These are phyloP conservation scores for Pantelozetes paolii DNA, from an alignment of 2,888 invertebrate genomes.

Conservation along the genomic window DNA sequence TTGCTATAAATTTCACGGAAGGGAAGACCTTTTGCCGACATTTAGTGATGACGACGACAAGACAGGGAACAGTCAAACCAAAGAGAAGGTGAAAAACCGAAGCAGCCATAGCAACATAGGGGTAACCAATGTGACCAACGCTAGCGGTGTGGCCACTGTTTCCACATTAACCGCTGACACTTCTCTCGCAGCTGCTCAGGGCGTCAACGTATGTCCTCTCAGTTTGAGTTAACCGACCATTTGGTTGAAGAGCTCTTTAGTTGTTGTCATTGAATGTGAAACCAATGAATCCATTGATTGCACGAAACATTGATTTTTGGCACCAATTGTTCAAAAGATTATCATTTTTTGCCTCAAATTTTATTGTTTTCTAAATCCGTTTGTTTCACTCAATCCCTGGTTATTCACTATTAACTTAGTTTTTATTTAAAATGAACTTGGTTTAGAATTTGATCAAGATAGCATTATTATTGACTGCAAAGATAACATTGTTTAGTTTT, in stretches of 20 bases:
- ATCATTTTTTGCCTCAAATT: too few relatives aligned
- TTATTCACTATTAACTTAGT: too few relatives aligned
- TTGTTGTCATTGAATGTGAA: background rate
- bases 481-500: too few relatives aligned
- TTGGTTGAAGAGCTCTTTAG: background rate
- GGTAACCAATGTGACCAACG: slow-evolving; percentile 40
- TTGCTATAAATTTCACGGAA: slow-evolving; percentile 95
- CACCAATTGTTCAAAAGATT: too few relatives aligned
- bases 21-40: slow-evolving; percentile 89
- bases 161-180: slow-evolving; percentile 41
- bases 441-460: too few relatives aligned
- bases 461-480: too few relatives aligned
- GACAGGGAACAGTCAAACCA: slow-evolving; percentile 42
- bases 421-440: too few relatives aligned
- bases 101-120: slow-evolving; percentile 41
- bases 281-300: background rate
- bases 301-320: too few relatives aligned
- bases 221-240: background rate
- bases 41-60: slow-evolving; percentile 62
- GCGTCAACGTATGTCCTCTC: slow-evolving; percentile 44
- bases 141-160: slow-evolving; percentile 40
- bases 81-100: slow-evolving; percentile 47
- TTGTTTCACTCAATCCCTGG: too few relatives aligned
- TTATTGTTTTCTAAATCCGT: too few relatives aligned
- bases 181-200: slow-evolving; percentile 45